Percentiles rank a stretch among this genome's conserved stretches.
Evolutionary conservation across 2,888 invertebrate genomes (phyloP).

Genomic region (Apamea monoglypha): DNA sequence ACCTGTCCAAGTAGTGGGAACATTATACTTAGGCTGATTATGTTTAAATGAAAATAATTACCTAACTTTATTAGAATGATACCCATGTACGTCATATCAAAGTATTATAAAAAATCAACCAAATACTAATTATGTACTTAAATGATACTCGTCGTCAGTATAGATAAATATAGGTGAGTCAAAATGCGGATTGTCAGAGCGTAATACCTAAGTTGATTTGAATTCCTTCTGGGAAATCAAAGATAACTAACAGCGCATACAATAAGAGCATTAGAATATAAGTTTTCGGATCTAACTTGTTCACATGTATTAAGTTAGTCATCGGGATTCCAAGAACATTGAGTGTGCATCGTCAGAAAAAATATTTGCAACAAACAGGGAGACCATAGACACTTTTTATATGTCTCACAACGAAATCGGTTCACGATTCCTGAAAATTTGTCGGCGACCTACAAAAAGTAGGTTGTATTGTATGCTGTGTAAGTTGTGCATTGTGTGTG

Average conservation of each 20-base stretch:
- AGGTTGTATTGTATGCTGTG: neutral
- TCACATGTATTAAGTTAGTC: slow-evolving; percentile 67
- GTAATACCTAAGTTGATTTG: slow-evolving; percentile 53
- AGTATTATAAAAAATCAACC: slow-evolving; percentile 15
- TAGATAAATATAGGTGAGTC: slow-evolving; percentile 66
- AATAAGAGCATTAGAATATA: slow-evolving; percentile 61
- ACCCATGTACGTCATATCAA: neutral
- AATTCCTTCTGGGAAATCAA: slow-evolving; percentile 76
- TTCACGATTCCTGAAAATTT: slow-evolving; percentile 8
- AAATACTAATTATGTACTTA: slow-evolving; percentile 31
- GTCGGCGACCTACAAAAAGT: neutral
- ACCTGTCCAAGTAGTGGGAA: neutral
- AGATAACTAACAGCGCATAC: slow-evolving; percentile 50
- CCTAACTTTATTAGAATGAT: neutral
- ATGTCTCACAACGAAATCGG: neutral
- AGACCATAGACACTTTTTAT: neutral
- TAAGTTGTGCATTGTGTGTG: slow-evolving; percentile 20
- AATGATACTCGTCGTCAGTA: slow-evolving; percentile 26
- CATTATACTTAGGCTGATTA: neutral
- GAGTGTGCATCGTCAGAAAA: slow-evolving; percentile 41
- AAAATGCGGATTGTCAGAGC: slow-evolving; percentile 55
- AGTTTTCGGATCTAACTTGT: slow-evolving; percentile 68
- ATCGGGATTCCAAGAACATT: slow-evolving; percentile 68
- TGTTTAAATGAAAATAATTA: neutral
- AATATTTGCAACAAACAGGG: slow-evolving; percentile 1